phyloP scores from a whole-genome alignment of 2,888 invertebrate genomes.

The Cataglyphis cursor region DNA sequence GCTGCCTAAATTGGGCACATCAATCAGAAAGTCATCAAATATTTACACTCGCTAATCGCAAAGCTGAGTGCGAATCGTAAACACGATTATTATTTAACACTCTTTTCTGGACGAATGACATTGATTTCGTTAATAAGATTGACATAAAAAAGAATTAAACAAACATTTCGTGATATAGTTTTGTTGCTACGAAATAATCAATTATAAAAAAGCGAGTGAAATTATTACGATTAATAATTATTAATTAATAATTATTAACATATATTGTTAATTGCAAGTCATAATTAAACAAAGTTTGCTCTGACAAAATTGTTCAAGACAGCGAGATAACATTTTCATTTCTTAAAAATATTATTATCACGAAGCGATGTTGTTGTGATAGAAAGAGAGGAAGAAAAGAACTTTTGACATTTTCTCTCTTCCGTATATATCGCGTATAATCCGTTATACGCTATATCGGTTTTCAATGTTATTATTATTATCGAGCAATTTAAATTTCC shows the following conservation, averaged over 20 bases:
- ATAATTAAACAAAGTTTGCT: not conserved
- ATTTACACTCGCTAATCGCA: not conserved
- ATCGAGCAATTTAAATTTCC: slow-evolving; percentile 14
- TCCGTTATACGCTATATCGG: not conserved
- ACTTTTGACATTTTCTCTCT: not conserved
- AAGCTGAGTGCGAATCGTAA: not conserved
- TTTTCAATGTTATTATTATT: slow-evolving; percentile 3
- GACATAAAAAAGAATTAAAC: not conserved
- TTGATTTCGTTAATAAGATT: not conserved
- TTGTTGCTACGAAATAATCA: not conserved
- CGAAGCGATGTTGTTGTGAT: not conserved
- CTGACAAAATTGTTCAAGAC: not conserved
- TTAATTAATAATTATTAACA: slow-evolving; percentile 33
- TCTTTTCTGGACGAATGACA: not conserved
- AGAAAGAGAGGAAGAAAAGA: not conserved
- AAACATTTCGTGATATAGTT: not conserved
- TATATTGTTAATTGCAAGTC: not conserved
- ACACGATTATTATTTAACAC: not conserved
- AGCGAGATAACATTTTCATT: not conserved
- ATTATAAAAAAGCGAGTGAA: not conserved
- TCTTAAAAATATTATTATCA: not conserved
- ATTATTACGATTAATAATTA: slow-evolving; percentile 25
- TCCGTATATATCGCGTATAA: not conserved
- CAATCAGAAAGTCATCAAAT: not conserved
- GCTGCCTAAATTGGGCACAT: not conserved